phyloP scores from a whole-genome alignment of 1,140 invertebrate species.

The Diprion similis region DNA sequence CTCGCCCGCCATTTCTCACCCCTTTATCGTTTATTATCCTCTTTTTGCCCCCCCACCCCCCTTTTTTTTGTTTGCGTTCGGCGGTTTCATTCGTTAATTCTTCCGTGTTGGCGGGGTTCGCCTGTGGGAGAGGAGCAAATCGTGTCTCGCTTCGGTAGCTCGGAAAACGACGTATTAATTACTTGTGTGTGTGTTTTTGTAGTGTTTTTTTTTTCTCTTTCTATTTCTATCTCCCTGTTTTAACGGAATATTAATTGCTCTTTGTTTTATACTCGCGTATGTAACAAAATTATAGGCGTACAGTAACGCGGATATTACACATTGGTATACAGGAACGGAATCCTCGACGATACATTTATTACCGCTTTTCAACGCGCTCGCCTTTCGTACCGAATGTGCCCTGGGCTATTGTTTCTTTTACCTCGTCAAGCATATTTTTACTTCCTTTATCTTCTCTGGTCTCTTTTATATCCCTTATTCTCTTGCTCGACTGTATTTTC shows the following conservation, averaged over 20 bases:
- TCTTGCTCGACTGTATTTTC: too few relatives aligned
- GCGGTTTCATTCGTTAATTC: constrained; percentile 5
- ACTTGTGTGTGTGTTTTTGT: too few relatives aligned
- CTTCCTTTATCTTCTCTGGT: too few relatives aligned
- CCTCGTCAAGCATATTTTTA: too few relatives aligned
- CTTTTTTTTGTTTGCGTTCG: background rate
- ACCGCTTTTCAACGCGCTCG: too few relatives aligned
- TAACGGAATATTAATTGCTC: background rate
- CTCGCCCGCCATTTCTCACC: too few relatives aligned
- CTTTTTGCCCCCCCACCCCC: background rate
- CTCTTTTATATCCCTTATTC: too few relatives aligned
- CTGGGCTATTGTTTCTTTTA: too few relatives aligned
- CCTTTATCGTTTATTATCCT: background rate
- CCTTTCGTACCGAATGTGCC: too few relatives aligned
- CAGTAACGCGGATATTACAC: background rate
- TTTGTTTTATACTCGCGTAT: background rate
- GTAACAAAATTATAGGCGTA: background rate
- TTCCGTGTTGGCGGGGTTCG: background rate
- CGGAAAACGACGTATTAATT: constrained; percentile 2
- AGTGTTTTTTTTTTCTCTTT: too few relatives aligned
- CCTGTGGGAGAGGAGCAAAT: too few relatives aligned
- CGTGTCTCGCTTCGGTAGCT: background rate
- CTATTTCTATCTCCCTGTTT: too few relatives aligned
- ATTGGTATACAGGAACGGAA: background rate
- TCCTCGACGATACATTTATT: background rate